Evolutionary conservation across 2,888 invertebrate species (phyloP).

Genomic region (Drosophila kokeensis): DNA sequence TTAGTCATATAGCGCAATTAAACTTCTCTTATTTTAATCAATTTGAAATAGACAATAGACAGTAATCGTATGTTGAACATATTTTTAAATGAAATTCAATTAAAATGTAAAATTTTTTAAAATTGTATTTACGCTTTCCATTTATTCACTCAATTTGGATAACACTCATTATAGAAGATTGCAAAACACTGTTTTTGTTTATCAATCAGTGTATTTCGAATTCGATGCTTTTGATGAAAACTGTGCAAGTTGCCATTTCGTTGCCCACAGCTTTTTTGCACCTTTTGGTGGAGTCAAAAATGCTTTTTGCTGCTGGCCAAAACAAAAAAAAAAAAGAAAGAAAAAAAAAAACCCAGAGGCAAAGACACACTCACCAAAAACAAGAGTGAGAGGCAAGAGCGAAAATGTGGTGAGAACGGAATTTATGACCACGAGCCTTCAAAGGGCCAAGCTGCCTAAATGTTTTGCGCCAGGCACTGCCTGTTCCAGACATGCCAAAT

Average conservation of each 20-base stretch:
- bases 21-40: neutral
- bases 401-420: constrained; percentile 81
- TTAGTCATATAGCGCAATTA: neutral
- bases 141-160: neutral
- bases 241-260: constrained; percentile 18
- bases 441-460: constrained; percentile 75
- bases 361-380: constrained; percentile 13
- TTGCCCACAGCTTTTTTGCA: constrained; percentile 54
- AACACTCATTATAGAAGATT: neutral
- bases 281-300: constrained; percentile 53
- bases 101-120: neutral
- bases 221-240: constrained; percentile 12
- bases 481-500: constrained; percentile 48
- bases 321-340: constrained; percentile 1
- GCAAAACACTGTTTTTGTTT: neutral
- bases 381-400: constrained; percentile 14
- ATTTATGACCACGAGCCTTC: constrained; percentile 81
- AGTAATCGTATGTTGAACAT: neutral
- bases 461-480: constrained; percentile 51
- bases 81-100: neutral
- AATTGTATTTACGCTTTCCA: too few species aligned
- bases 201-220: constrained; percentile 33
- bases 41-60: neutral
- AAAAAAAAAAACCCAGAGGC: neutral
- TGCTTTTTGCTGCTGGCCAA: constrained; percentile 55